Conservation (phyloP, 2,113 vertebrate genomes). For the Platanista minor region DNA sequence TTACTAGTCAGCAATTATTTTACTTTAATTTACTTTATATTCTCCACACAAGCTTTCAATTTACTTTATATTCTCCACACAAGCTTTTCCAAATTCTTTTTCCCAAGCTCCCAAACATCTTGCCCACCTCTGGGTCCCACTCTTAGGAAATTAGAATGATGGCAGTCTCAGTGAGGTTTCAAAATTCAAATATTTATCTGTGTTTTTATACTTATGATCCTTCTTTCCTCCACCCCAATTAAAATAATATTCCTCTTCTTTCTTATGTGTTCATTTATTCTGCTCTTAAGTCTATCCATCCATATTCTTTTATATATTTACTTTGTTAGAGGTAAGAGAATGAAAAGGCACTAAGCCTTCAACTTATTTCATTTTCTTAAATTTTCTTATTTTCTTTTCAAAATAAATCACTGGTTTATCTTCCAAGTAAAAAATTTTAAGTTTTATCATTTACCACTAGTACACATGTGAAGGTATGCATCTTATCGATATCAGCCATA, state of each 20-base stretch:
- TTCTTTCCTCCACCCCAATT: neutral
- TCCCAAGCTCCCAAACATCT: neutral
- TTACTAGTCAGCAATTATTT: neutral
- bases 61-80: neutral
- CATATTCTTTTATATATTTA: neutral
- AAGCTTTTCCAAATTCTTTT: neutral
- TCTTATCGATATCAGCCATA: neutral
- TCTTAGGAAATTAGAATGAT: neutral
- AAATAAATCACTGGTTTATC: neutral
- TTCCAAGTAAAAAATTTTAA: neutral
- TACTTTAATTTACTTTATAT: neutral
- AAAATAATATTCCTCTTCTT: neutral
- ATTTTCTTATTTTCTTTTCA: no score
- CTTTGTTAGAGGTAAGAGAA: neutral
- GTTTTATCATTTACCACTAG: neutral
- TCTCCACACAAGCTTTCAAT: neutral
- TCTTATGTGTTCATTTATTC: neutral
- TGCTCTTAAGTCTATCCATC: neutral
- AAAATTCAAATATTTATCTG: neutral
- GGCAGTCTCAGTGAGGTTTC: neutral
- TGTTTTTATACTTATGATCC: neutral
- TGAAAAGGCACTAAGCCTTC: neutral
- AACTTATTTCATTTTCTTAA: neutral
- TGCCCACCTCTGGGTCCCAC: neutral
- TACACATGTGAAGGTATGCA: neutral